These are phyloP conservation scores for Melanerpes aurifrons DNA, from an alignment of 2,113 vertebrate species.

Conservation along the genomic window DNA sequence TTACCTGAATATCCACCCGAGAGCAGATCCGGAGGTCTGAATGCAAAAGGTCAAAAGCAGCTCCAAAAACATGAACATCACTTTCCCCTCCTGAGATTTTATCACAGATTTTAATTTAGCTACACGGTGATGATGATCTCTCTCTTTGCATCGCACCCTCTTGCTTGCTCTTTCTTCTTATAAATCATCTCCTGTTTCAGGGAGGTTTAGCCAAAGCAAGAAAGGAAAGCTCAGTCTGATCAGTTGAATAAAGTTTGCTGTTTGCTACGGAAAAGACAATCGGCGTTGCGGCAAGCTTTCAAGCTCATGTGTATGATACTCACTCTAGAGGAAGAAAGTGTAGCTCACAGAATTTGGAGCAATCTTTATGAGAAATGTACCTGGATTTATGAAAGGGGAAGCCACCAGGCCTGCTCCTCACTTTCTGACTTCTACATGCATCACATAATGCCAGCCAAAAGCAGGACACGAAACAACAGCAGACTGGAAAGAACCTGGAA, in stretches of 20 bases:
- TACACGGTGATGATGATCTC: neutral
- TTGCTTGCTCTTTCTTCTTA: conserved; percentile 22
- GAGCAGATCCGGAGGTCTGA: neutral
- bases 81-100: conserved; percentile 9
- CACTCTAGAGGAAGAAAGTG: neutral
- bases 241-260: conserved; percentile 42
- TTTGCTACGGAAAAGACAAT: neutral
- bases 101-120: conserved; percentile 32
- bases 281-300: neutral
- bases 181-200: neutral
- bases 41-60: conserved; percentile 20
- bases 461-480: neutral
- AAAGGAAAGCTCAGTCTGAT: conserved; percentile 4
- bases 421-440: neutral
- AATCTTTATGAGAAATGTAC: neutral
- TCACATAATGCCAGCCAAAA: neutral
- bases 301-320: neutral
- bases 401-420: neutral
- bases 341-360: neutral
- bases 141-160: neutral
- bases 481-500: neutral
- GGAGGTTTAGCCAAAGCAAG: neutral
- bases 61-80: neutral
- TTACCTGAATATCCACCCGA: neutral
- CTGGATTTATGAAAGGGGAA: neutral